A percentile compares a stretch with the other conserved stretches of the same genome.
Conservation (phyloP, 2,888 invertebrate species). For the Leucania comma region DNA sequence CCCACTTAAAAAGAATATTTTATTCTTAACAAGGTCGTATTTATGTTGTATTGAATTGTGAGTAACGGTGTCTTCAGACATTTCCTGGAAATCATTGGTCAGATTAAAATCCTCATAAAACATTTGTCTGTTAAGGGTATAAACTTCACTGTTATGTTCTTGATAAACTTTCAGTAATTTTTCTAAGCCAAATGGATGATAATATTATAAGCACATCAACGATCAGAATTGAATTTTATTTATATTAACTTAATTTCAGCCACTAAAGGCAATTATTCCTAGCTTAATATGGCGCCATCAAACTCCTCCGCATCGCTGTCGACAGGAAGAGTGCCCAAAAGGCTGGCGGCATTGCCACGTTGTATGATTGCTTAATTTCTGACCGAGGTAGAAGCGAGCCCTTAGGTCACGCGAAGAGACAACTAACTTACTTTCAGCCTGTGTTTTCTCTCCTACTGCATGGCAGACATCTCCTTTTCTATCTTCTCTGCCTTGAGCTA, state of each 20-base stretch:
- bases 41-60: slow-evolving; percentile 62
- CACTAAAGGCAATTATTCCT: no score
- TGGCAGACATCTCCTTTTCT: not conserved
- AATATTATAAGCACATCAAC: not conserved
- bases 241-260: no score
- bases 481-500: no score
- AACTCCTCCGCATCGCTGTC: no score
- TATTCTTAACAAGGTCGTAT: slow-evolving; percentile 55
- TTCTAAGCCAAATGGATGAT: not conserved
- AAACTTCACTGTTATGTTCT: slow-evolving; percentile 4
- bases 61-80: slow-evolving; percentile 51
- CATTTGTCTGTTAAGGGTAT: slow-evolving; percentile 10
- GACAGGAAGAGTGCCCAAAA: no score
- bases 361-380: no score
- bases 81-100: slow-evolving; percentile 41
- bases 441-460: no score
- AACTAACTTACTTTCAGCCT: not conserved
- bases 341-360: no score
- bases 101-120: slow-evolving; percentile 26
- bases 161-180: not conserved
- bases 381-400: no score
- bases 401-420: no score
- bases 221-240: not conserved
- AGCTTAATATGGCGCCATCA: no score
- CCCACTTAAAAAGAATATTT: slow-evolving; percentile 53